A percentile compares a stretch with the other conserved stretches of the same genome.
phyloP scores from a whole-genome alignment of 1,140 invertebrate species.

The Limonius californicus region DNA sequence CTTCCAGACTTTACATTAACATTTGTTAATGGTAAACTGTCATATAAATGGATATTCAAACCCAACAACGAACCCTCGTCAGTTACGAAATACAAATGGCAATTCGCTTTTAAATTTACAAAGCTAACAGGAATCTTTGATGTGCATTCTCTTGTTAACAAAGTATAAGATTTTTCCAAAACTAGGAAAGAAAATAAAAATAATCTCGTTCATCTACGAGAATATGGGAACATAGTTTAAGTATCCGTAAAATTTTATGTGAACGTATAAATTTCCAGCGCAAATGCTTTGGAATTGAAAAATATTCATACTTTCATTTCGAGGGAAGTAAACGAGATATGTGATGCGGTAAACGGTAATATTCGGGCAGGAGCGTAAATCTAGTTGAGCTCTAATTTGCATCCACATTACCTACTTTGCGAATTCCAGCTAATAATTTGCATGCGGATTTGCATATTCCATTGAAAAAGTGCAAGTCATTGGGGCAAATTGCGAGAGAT shows the following conservation, averaged over 20 bases:
- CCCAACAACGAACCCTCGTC: too few species aligned
- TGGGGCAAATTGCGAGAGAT: not conserved
- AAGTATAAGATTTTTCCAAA: too few species aligned
- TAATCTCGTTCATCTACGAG: too few species aligned
- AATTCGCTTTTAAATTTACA: too few species aligned
- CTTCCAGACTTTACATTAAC: too few species aligned
- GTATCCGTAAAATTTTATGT: not conserved
- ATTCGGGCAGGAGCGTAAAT: not conserved
- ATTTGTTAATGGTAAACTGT: too few species aligned
- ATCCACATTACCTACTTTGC: not conserved
- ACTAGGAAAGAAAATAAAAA: too few species aligned
- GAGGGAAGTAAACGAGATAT: not conserved
- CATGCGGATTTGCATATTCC: constrained; percentile 2
- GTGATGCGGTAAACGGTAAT: not conserved
- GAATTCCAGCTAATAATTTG: constrained; percentile 3
- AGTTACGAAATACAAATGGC: too few species aligned
- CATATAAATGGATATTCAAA: too few species aligned
- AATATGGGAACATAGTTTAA: too few species aligned
- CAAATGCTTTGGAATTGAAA: not conserved
- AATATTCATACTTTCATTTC: not conserved
- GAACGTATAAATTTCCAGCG: not conserved
- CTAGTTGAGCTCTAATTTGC: not conserved
- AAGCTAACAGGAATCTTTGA: too few species aligned
- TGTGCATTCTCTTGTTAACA: too few species aligned
- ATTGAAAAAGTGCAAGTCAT: not conserved